Evolutionary conservation across 2,797 vertebrate species (phyloP).

Genomic region (Liasis olivaceus): DNA sequence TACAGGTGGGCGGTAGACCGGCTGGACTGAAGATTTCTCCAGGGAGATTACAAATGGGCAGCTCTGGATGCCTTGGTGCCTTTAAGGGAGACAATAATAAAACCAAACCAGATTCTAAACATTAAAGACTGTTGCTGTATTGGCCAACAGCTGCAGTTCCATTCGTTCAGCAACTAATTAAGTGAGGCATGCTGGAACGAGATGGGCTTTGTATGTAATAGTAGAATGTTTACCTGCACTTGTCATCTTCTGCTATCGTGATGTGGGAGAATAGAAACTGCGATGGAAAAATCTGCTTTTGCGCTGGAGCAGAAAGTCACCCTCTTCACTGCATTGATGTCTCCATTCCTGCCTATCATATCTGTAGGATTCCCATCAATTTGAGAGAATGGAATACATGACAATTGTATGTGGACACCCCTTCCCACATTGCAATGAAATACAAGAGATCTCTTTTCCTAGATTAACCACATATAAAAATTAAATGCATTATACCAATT

Average conservation of each 20-base stretch:
- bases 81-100: conserved; percentile 11
- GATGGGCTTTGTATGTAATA: conserved; percentile 44
- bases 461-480: neutral
- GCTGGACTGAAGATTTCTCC: neutral
- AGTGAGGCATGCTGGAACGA: conserved; percentile 49
- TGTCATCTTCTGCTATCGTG: conserved; percentile 56
- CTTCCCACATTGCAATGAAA: neutral
- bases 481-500: neutral
- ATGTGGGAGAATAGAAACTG: conserved; percentile 51
- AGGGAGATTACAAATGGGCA: conserved; percentile 13
- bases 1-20: neutral
- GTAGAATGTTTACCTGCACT: conserved; percentile 4
- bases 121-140: conserved; percentile 48
- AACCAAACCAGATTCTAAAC: conserved; percentile 20
- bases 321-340: no score
- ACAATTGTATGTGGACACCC: neutral
- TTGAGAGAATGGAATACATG: neutral
- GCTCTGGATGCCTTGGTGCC: conserved; percentile 32
- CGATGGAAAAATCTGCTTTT: neutral
- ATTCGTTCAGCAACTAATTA: conserved; percentile 63
- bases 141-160: conserved; percentile 61
- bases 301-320: neutral
- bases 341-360: neutral
- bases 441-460: neutral
- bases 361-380: neutral